Evolutionary conservation across 2,888 invertebrate genomes (phyloP), one percentile per base, ranked within the genome.

Genomic region (Euclidia mi): DNA sequence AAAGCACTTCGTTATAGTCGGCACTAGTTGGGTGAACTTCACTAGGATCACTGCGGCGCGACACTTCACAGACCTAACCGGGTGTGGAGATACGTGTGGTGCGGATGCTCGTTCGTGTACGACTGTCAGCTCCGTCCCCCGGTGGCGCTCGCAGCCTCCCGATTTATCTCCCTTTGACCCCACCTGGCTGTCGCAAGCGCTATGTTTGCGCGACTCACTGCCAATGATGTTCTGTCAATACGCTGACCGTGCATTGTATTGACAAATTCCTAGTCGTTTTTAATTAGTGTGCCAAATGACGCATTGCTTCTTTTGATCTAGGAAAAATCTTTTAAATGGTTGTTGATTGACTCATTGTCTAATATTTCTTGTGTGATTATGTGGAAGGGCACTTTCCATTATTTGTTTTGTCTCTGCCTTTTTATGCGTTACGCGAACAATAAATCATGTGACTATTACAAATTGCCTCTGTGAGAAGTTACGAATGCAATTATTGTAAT

Each of bases 171-270:
- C 83, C 85, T 86, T 86, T 89, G 90, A 87, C 88, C 91, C 90
- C 89, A 90, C 89, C 90, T 90, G 87, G 79, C 91, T 91, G 88
- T 90, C 91, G 91, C 89, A 89, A 89, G 87, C 79, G 78, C 71
- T 76, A 70, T 81, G 80, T 85, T 70, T 77, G 72, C 61, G 56
- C 57, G 69, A 72, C 64, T 74, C 73, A 84, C 72, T 93, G 94
- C 94, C 94, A 94, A 93, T 92, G 89, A 91, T 89, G 85, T 86
- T 89, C 91, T 90, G 93, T 93, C 94, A 92, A 93, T 92, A 92
- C 85, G 72, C 78, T 79, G 91, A 77, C 91, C 91, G 81, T 89
- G 90, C 87, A 88, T 84, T 80, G 84, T 87, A 85, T 87, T 79
- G 85, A 82, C 79, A 81, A 85, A 89, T 90, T 88, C 89, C 84